Evolutionary conservation across 2,113 vertebrate species (phyloP), one percentile per base, ranked within the genome.

Genomic region (Misgurnus mizolepis): DNA sequence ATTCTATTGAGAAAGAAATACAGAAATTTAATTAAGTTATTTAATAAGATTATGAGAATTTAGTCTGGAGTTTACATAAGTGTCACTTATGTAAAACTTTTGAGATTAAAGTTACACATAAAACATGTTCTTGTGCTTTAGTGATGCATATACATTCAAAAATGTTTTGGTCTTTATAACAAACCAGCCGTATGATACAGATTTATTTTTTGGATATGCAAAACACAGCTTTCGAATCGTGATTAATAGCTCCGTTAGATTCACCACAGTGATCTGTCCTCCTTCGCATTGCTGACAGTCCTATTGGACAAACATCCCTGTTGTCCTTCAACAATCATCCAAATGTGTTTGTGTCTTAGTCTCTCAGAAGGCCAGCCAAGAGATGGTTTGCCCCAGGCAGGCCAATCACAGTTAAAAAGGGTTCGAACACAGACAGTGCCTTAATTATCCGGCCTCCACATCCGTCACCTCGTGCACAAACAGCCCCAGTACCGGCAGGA

Each of bases 391-490:
- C 82, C 84, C 60, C 39, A 68, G 80, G 86, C 77, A 56, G 61
- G 62, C 66, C 78, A 85, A 83, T 81, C 73, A 50, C 55, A 4
- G 47, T 55, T 65, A 84, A 86, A 76, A 22, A 73, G 67, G 73
- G 49, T 78, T 76, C 62, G 62, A 84, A 67, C 61, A 75, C 81
- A 83, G 83, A 81, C 78, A 75, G 75, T 43, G 39, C 75, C 76
- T 79, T 58, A 84, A 82, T 87, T 79, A 78, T 76, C 67, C 39
- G 53, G 56, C 80, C 84, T 71, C 43, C 49, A 43, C 70, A 67
- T 66, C 53, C 56, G 79, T 67, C 47, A 67, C 75, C 39, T 61
- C 49, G 40, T 18, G 50, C 70, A 76, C 49, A 85, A 85, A 84
- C 82, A 83, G 64, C 82, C 70, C 71, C 58, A 67, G 72, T 43